A percentile compares a stretch with the other conserved stretches of the same genome.
phyloP scores from a whole-genome alignment of 2,888 invertebrate genomes.

The Tuta absoluta region DNA sequence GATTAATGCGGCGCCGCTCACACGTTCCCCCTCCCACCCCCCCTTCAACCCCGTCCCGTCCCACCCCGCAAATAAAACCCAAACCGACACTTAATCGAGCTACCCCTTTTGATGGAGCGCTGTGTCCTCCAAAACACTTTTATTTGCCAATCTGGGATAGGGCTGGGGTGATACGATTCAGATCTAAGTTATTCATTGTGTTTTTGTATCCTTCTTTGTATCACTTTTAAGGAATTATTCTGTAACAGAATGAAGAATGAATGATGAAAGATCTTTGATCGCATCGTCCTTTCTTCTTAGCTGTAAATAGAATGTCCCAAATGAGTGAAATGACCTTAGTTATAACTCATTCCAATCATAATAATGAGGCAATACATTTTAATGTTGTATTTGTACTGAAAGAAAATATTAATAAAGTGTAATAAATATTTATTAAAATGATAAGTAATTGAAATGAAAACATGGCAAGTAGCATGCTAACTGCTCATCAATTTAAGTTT shows the following conservation, averaged over 20 bases:
- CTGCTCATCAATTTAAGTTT: neutral
- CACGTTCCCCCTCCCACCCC: slow-evolving; percentile 52
- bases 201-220: too few species aligned
- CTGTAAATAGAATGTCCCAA: too few species aligned
- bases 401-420: neutral
- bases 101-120: slow-evolving; percentile 78
- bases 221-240: too few species aligned
- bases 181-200: neutral
- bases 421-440: neutral
- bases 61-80: slow-evolving; percentile 72
- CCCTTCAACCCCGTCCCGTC: slow-evolving; percentile 32
- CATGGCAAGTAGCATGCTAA: slow-evolving; percentile 12
- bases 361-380: neutral
- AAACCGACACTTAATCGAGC: slow-evolving; percentile 76
- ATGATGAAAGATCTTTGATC: too few species aligned
- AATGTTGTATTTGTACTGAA: neutral
- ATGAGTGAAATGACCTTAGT: too few species aligned
- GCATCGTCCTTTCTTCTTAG: too few species aligned
- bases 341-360: neutral
- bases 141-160: slow-evolving; percentile 54
- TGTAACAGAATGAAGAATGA: too few species aligned
- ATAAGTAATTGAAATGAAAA: neutral
- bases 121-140: slow-evolving; percentile 61
- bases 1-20: slow-evolving; percentile 79
- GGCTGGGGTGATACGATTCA: slow-evolving; percentile 25